A percentile compares a stretch with the other conserved stretches of the same genome.
These are phyloP conservation scores for Drosophila rufa DNA, from an alignment of 1,140 invertebrate species.

Conservation along the genomic window DNA sequence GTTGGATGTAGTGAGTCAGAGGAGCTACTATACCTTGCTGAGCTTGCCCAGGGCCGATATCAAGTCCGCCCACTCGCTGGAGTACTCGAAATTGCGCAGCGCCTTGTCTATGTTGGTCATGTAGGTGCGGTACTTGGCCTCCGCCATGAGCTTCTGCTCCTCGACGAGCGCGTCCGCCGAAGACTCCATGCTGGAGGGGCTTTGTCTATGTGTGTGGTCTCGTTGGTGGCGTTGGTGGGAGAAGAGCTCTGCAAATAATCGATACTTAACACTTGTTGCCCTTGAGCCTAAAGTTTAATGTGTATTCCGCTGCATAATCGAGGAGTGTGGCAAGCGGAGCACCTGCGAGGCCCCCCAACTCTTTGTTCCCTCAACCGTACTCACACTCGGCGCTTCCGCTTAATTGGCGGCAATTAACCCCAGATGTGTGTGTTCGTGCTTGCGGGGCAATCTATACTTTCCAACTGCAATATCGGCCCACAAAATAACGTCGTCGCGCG, in stretches of 20 bases:
- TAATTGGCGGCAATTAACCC: conserved; percentile 35
- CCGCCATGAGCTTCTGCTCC: conserved; percentile 91
- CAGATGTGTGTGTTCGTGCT: conserved; percentile 5
- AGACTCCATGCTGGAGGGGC: conserved; percentile 71
- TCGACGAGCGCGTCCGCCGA: conserved; percentile 86
- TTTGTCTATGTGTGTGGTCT: not conserved
- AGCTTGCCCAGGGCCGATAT: conserved; percentile 96
- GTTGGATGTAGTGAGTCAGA: conserved; percentile 27
- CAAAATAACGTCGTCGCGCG: conserved; percentile 22
- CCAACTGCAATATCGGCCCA: conserved; percentile 25
- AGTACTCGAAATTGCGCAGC: conserved; percentile 96
- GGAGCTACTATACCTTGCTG: conserved; percentile 90
- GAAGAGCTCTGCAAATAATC: conserved; percentile 53
- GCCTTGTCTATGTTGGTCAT: conserved; percentile 94
- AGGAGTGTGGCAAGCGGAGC: conserved; percentile 61
- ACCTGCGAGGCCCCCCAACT: conserved; percentile 27
- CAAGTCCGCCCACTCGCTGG: conserved; percentile 98
- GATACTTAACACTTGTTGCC: conserved; percentile 79
- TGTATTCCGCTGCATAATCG: conserved; percentile 32
- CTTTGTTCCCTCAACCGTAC: conserved; percentile 18
- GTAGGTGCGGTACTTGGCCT: conserved; percentile 92
- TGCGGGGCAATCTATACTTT: conserved; percentile 15
- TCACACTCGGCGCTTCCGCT: conserved; percentile 11
- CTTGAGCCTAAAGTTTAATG: conserved; percentile 46
- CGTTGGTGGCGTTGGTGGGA: conserved; percentile 21